Evolutionary conservation across 2,888 invertebrate species (phyloP).

Genomic region (Diplolepis rosae): DNA sequence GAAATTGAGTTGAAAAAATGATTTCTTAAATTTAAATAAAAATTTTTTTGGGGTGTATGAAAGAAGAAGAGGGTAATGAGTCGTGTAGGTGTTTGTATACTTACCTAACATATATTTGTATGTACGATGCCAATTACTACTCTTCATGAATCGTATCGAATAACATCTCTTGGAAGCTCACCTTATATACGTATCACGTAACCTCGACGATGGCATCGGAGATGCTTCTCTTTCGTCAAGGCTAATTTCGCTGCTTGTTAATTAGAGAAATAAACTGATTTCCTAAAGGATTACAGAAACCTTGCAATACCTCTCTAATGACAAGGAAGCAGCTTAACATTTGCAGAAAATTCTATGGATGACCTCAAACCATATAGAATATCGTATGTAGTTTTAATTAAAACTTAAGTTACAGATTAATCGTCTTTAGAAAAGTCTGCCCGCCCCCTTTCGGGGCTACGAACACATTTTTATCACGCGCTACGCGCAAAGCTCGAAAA

Average conservation of each 20-base stretch:
- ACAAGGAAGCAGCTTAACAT: slow-evolving; percentile 1
- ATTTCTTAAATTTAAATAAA: too few relatives aligned
- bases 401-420: too few relatives aligned
- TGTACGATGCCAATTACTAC: slow-evolving; percentile 41
- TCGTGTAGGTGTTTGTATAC: neutral
- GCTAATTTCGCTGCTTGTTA: slow-evolving; percentile 22
- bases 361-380: too few relatives aligned
- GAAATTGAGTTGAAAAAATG: too few relatives aligned
- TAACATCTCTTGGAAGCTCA: slow-evolving; percentile 26
- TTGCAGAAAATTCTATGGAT: neutral
- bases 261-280: slow-evolving; percentile 27
- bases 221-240: slow-evolving; percentile 21
- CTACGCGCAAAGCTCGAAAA: too few relatives aligned
- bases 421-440: too few relatives aligned
- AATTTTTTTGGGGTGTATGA: too few relatives aligned
- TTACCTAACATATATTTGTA: slow-evolving; percentile 25
- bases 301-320: slow-evolving; percentile 1
- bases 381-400: too few relatives aligned
- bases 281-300: slow-evolving; percentile 11
- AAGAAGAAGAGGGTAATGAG: slow-evolving; percentile 19
- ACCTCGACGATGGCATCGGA: neutral
- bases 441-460: too few relatives aligned
- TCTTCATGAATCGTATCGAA: slow-evolving; percentile 38
- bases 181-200: slow-evolving; percentile 20
- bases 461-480: too few relatives aligned